Base-by-base conservation (phyloP, 2,113 vertebrate genomes). In the Zootoca vivipara region DNA sequence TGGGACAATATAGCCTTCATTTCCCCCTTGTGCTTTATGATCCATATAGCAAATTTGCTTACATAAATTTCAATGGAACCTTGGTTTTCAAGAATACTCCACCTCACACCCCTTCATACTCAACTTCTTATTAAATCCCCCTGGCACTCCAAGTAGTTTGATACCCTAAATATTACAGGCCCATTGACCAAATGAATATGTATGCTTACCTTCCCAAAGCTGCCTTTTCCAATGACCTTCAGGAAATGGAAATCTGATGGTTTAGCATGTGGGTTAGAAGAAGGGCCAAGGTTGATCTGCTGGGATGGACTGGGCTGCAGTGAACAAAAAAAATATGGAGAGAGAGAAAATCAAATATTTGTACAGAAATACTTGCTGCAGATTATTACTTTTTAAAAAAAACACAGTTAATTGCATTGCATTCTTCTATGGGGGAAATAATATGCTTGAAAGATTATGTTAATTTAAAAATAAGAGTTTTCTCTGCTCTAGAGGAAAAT, bases 221-320 rank as follows among this genome's bases (percentile, higher is more conserved):
- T 99, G 91, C 99, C 99, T 92, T 99, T 99, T 58, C 99, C 99
- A 22, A 99, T 99, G 87, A 99, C 99, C 94, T 99, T 99, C 88
- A 99, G 96, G 95, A 99, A 99, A 96, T 99, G 98, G 46, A 99
- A 99, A 91, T 99, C 99, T 1, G 98, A 98, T 26, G 99, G 99
- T 90, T 99, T 99, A 86, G 99, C 99, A 0, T 99, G 98, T 62
- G 99, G 99, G 90, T 99, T 99, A 83, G 99, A 99, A 69, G 99
- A 99, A 0, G 99, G 99, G 8, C 99, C 99, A 12, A 99, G 98
- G 96, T 99, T 99, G 91, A 99, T 99, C 92, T 99, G 99, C 91
- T 99, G 98, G 42, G 98, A 99, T 74, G 99, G 99, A 94, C 99
- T 99, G 83, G 98, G 98, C 99, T 99, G 94, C 58, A 96, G 91